Evolutionary conservation across 2,113 vertebrate species (phyloP).

Genomic region (Macquaria ambigua): DNA sequence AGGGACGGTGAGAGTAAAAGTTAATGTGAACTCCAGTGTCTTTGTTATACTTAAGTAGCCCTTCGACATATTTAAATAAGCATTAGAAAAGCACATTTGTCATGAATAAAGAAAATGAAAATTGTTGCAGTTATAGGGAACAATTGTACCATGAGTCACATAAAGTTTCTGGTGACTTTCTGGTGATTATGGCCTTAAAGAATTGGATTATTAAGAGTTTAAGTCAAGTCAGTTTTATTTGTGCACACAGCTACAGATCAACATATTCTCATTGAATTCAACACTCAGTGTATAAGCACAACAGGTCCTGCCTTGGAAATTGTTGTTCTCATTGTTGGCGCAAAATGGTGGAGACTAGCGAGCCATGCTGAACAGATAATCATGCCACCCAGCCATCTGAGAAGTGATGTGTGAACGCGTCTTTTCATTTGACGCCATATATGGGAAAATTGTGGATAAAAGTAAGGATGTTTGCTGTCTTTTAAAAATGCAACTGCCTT

Average conservation of each 20-base stretch:
- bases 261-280: not conserved
- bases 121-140: not conserved
- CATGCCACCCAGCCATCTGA: not conserved
- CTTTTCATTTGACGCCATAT: not conserved
- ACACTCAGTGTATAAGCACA: not conserved
- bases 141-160: not conserved
- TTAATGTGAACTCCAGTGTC: constrained; percentile 24
- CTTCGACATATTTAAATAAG: not conserved
- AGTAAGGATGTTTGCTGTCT: not conserved
- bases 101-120: constrained; percentile 1
- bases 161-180: not conserved
- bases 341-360: not conserved
- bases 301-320: not conserved
- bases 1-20: constrained; percentile 12
- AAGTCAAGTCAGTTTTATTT: not conserved
- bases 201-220: not conserved
- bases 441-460: not conserved
- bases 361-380: not conserved
- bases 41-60: constrained; percentile 10
- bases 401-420: not conserved
- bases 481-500: not conserved
- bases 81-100: not conserved
- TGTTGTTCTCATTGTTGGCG: not conserved
- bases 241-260: not conserved
- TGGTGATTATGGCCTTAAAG: not conserved